Evolutionary conservation across 2,113 vertebrate genomes (phyloP).

Genomic region (Seriola quinqueradiata): DNA sequence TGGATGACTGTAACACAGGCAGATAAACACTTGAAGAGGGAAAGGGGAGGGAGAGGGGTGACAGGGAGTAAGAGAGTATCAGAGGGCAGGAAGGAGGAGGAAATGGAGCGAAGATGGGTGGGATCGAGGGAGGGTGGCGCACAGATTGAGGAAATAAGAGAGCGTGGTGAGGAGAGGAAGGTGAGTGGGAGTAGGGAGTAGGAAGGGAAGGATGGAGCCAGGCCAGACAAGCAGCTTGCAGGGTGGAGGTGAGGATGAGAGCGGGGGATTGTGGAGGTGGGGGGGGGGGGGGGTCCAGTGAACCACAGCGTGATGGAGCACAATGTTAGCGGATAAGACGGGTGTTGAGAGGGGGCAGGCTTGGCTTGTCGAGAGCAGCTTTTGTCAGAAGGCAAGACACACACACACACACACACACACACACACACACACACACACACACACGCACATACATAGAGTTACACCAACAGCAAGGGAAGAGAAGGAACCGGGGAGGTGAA

Average conservation of each 20-base stretch:
- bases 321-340: slow-evolving; percentile 74
- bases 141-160: slow-evolving; percentile 41
- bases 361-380: slow-evolving; percentile 68
- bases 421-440: slow-evolving; percentile 14
- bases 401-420: slow-evolving; percentile 25
- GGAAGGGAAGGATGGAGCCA: slow-evolving; percentile 44
- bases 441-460: slow-evolving; percentile 20
- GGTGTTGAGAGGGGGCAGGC: slow-evolving; percentile 70
- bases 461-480: slow-evolving; percentile 15
- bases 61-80: slow-evolving; percentile 25
- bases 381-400: slow-evolving; percentile 64
- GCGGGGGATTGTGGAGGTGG: slow-evolving; percentile 28
- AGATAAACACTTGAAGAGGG: slow-evolving; percentile 66
- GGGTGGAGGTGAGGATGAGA: slow-evolving; percentile 63
- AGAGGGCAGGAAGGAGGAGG: slow-evolving; percentile 39
- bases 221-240: slow-evolving; percentile 57
- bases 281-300: slow-evolving; percentile 30
- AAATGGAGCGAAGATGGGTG: slow-evolving; percentile 57
- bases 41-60: slow-evolving; percentile 24
- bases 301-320: slow-evolving; percentile 78
- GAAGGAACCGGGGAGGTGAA: slow-evolving; percentile 19
- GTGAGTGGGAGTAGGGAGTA: slow-evolving; percentile 52
- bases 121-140: slow-evolving; percentile 40
- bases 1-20: slow-evolving; percentile 49
- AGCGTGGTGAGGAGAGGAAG: slow-evolving; percentile 48